Conservation (phyloP, 2,888 invertebrate species). For the Pyrocoelia pectoralis region DNA sequence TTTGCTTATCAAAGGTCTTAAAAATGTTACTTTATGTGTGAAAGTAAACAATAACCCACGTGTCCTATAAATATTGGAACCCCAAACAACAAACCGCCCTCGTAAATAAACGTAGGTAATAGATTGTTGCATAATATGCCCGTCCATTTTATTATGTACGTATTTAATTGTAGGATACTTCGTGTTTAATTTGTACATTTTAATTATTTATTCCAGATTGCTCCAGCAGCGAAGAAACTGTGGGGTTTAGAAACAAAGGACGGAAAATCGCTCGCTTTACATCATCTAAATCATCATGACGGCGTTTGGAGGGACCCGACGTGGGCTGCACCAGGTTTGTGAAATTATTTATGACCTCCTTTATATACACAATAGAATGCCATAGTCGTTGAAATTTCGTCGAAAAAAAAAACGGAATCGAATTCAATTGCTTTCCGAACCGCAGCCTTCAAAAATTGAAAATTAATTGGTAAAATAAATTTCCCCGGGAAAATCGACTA, state of each 20-base stretch:
- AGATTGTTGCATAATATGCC: too few species aligned
- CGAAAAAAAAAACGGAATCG: background rate
- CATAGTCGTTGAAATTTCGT: background rate
- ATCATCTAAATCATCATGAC: slow-evolving; percentile 71
- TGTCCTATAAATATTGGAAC: too few species aligned
- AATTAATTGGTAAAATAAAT: background rate
- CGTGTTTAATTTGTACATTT: background rate
- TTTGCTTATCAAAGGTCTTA: too few species aligned
- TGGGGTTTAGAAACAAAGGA: slow-evolving; percentile 88
- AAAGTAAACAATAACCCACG: too few species aligned
- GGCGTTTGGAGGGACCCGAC: slow-evolving; percentile 94
- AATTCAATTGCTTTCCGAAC: background rate
- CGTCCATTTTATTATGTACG: too few species aligned
- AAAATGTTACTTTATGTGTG: too few species aligned
- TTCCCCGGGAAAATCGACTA: background rate
- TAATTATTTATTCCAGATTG: slow-evolving; percentile 72
- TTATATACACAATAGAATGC: background rate
- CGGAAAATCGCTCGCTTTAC: slow-evolving; percentile 75
- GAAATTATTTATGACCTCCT: slow-evolving; percentile 3
- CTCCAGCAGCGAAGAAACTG: slow-evolving; percentile 92
- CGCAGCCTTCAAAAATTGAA: background rate
- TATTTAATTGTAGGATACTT: background rate
- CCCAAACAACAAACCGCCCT: too few species aligned
- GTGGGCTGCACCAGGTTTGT: slow-evolving; percentile 89
- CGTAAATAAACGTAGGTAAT: too few species aligned